These are phyloP conservation scores for Cotesia chilonis DNA, from an alignment of 1,140 invertebrate genomes.

Conservation along the genomic window DNA sequence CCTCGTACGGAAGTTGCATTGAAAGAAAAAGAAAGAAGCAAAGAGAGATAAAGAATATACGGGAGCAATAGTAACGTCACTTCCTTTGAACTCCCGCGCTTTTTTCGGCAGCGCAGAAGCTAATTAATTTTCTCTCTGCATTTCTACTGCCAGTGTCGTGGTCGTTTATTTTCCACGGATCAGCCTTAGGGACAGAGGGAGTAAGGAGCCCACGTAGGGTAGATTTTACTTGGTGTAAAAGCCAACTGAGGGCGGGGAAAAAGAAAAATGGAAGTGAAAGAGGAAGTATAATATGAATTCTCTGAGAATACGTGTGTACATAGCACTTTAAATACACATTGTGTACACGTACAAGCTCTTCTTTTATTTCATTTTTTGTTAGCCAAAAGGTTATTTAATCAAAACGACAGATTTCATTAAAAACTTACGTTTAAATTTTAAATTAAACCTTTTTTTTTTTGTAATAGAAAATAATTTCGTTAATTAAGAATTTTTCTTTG, in stretches of 20 bases:
- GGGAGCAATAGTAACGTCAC: conserved; percentile 39
- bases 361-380: neutral
- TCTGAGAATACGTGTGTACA: conserved; percentile 13
- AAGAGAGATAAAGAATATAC: conserved; percentile 30
- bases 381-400: too few relatives aligned
- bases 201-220: conserved; percentile 13
- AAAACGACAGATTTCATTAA: too few relatives aligned
- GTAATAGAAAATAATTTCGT: too few relatives aligned
- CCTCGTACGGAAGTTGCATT: conserved; percentile 20
- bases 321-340: conserved; percentile 2
- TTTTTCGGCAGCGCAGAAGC: conserved; percentile 51
- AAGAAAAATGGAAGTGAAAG: conserved; percentile 4
- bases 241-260: conserved; percentile 1
- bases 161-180: conserved; percentile 48
- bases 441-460: too few relatives aligned
- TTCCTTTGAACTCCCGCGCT: conserved; percentile 55
- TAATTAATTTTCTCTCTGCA: conserved; percentile 55
- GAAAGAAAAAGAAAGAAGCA: conserved; percentile 23
- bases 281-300: conserved; percentile 2
- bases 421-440: too few relatives aligned
- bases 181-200: conserved; percentile 17
- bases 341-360: neutral
- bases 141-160: conserved; percentile 29
- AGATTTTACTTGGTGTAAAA: conserved; percentile 6
- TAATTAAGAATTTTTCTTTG: too few relatives aligned